Conservation (phyloP, 2,797 vertebrate genomes). For the Chrysocyon brachyurus region DNA sequence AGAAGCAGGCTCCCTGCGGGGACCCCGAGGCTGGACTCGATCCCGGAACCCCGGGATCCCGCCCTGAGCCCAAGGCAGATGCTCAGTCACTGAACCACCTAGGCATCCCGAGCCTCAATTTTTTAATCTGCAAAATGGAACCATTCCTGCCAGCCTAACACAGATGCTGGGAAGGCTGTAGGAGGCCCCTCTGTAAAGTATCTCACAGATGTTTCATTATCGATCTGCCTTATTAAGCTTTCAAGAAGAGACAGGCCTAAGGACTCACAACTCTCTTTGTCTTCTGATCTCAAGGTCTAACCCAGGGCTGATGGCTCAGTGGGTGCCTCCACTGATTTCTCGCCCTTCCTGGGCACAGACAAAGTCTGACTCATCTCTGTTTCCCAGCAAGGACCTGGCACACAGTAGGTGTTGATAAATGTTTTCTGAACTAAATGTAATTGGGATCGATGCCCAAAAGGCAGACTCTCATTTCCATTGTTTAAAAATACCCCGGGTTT, state of each 20-base stretch:
- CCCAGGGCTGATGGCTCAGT: background rate
- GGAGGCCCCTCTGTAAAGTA: background rate
- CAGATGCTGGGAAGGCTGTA: background rate
- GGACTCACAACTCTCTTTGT: background rate
- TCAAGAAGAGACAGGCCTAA: background rate
- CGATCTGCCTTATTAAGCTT: background rate
- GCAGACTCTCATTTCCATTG: conserved; percentile 75
- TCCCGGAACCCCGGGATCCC: no score
- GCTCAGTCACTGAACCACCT: no score
- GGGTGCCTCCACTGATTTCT: background rate
- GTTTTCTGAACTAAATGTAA: conserved; percentile 74
- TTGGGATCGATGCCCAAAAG: conserved; percentile 72
- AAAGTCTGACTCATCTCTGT: conserved; percentile 70
- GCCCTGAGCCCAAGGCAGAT: no score
- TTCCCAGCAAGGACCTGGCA: conserved; percentile 78
- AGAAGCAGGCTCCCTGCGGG: no score
- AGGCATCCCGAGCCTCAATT: background rate
- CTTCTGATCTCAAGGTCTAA: background rate
- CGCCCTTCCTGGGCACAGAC: conserved; percentile 1
- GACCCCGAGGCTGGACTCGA: no score
- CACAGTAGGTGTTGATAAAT: conserved; percentile 83
- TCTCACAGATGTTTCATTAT: background rate
- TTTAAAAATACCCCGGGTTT: conserved; percentile 74
- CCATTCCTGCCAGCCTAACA: background rate
- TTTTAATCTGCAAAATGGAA: background rate